Base-by-base conservation (phyloP, 2,797 vertebrate genomes). In the Antennarius maculatus region DNA sequence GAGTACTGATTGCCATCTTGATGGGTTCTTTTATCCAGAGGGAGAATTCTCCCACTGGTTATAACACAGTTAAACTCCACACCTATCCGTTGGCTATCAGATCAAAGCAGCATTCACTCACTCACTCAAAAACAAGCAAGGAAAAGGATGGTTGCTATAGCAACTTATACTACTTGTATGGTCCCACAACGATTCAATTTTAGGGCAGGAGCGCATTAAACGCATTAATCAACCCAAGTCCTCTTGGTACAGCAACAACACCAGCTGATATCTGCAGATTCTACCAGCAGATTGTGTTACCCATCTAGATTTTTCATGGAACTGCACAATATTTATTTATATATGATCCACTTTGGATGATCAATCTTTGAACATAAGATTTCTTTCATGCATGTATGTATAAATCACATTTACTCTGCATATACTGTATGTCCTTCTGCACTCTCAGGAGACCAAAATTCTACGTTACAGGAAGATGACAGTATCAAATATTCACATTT, bases 401-500 rank as follows among this genome's bases (percentile, higher is more conserved):
- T 67, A 66, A 60, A 71, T 84, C 57, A 59, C 43, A 76, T 80
- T 66, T 31, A 63, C 39, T 43, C 51, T 51, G 46, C 72, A 66
- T 73, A 23, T 23, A 23, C 23, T 23, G 51, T 50, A 61, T 67
- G 74, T 65, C 69, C 71, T 53, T 47, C 18, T 54, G 37, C 7
- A 10, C 29, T 80, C 83, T 71, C 76, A 66, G 15, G 64, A 72
- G 69, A 71, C 52, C 23, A 45, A 37, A 68, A 63, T 67, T 75
- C 57, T 71, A 48, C 65, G 59, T 50, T 77, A 77, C 75, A 60
- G 80, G 68, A 75, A 34, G 64, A 76, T 52, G 56, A 57, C 57
- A 61, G 54, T 79, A 91, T 92, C 64, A 89, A 90, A 90, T 86
- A 87, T 88, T 89, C 78, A 92, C 65, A 58, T 60, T 75, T 79